phyloP scores from a whole-genome alignment of 1,140 invertebrate genomes.

The Caenorhabditis briggsae region DNA sequence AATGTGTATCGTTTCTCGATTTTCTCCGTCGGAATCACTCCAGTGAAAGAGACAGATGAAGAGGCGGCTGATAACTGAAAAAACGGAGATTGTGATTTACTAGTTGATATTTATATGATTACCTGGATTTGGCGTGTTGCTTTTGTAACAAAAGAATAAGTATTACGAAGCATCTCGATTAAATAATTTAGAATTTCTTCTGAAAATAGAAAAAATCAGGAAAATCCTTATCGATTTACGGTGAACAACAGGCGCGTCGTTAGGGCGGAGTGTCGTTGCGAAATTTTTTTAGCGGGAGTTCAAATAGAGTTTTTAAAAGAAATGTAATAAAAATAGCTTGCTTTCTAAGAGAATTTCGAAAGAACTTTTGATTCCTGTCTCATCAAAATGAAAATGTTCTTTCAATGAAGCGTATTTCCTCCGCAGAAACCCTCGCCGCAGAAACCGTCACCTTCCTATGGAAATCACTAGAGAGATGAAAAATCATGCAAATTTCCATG shows the following conservation, averaged over 20 bases:
- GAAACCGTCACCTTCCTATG: too few relatives aligned
- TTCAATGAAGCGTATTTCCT: too few relatives aligned
- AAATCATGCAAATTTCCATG: too few relatives aligned
- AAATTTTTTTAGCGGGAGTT: not conserved
- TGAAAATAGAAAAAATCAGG: not conserved
- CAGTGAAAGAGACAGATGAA: conserved; percentile 52
- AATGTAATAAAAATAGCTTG: too few relatives aligned
- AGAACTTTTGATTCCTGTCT: too few relatives aligned
- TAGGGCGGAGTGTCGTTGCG: conserved; percentile 17
- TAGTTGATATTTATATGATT: not conserved
- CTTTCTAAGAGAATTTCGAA: too few relatives aligned
- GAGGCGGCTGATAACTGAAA: conserved; percentile 16
- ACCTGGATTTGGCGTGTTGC: conserved; percentile 17
- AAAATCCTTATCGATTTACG: conserved; percentile 4
- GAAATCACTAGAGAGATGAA: too few relatives aligned
- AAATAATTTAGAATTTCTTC: not conserved
- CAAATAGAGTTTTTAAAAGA: conserved; percentile 24
- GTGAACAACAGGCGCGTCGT: not conserved
- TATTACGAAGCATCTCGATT: conserved; percentile 5
- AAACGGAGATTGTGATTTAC: not conserved
- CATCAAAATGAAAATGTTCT: too few relatives aligned
- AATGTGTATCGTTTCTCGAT: conserved; percentile 57
- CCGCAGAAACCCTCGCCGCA: too few relatives aligned
- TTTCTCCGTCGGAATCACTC: conserved; percentile 46
- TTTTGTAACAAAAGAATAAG: not conserved